Evolutionary conservation across 2,797 vertebrate genomes (phyloP).

Genomic region (Alfaro cultratus): DNA sequence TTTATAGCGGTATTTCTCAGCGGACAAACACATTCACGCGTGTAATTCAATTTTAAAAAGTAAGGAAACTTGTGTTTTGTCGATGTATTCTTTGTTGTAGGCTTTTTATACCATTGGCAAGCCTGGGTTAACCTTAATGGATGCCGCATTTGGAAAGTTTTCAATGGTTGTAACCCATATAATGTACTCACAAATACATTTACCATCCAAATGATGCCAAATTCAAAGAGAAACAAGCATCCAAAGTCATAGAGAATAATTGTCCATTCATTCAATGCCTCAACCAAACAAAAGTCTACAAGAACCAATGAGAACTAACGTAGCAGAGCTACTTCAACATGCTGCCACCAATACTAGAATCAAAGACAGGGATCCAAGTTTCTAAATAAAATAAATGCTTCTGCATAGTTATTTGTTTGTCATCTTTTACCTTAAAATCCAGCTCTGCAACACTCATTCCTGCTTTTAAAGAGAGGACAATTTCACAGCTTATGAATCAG

Average conservation of each 20-base stretch:
- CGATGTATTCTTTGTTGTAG: neutral
- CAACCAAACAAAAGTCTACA: neutral
- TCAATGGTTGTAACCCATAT: neutral
- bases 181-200: neutral
- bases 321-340: neutral
- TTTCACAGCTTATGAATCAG: neutral
- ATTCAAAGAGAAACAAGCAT: neutral
- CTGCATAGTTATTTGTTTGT: neutral
- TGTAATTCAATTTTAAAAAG: neutral
- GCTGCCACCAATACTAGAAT: neutral
- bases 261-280: neutral
- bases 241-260: neutral
- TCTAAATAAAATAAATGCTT: neutral
- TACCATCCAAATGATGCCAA: neutral
- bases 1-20: neutral
- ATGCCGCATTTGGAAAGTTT: neutral
- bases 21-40: neutral
- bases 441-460: too few relatives aligned
- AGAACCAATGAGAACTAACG: neutral
- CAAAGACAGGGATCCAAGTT: neutral
- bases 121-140: neutral
- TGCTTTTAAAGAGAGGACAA: neutral
- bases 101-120: neutral
- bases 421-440: neutral
- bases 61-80: neutral